phyloP scores from a whole-genome alignment of 2,797 vertebrate species.

The Vultur gryphus region DNA sequence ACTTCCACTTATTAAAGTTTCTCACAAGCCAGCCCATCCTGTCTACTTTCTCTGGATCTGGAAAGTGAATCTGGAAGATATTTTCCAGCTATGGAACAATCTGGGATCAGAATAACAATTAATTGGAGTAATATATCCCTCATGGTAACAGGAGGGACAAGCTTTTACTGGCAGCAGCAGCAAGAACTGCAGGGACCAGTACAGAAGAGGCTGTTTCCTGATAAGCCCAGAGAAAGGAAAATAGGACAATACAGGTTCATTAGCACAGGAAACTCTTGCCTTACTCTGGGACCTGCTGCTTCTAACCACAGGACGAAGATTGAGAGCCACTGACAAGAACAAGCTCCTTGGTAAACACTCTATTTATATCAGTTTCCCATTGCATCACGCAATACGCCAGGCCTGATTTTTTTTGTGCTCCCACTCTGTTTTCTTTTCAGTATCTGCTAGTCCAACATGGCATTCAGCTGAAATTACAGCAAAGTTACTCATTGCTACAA shows the following conservation, averaged over 20 bases:
- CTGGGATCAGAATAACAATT: not conserved
- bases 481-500: not conserved
- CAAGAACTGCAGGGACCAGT: not conserved
- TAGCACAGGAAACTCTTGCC: constrained; percentile 14
- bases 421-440: not conserved
- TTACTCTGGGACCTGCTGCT: not conserved
- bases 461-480: not conserved
- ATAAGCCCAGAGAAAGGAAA: not conserved
- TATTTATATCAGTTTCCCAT: not conserved
- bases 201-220: not conserved
- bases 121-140: not conserved
- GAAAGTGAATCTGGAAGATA: not conserved
- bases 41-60: not conserved
- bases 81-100: not conserved
- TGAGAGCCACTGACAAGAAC: not conserved
- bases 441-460: not conserved
- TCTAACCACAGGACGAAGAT: not conserved
- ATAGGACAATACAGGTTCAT: not conserved
- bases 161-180: not conserved
- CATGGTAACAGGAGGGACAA: not conserved
- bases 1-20: not conserved
- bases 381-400: not conserved
- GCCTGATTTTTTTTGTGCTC: not conserved
- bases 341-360: not conserved
- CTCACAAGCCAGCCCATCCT: not conserved